Evolutionary conservation across 37 sponge, comb jelly and placozoan species (phyloP), one percentile per base, ranked within the genome.

Genomic region (Hexactinellida sp.): DNA sequence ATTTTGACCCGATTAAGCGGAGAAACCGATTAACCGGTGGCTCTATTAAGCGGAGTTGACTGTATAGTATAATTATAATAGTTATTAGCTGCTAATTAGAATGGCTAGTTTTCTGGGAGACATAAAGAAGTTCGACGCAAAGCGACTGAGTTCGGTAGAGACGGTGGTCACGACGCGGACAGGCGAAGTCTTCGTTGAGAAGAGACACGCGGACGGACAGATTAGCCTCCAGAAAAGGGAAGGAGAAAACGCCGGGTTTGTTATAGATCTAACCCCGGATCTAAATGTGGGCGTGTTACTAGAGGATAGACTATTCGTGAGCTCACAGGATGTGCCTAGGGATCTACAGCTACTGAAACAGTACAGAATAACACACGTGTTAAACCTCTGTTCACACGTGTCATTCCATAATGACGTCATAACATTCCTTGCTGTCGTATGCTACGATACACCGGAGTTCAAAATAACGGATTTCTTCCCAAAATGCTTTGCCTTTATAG

Each of bases 111-210:
- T 63, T n/a, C 30, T 63, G 5, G 34, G 34, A 63, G 76, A 63
- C 13, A 63, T 63, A 3, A 63, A 63, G 5, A 63, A 63, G 5
- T 63, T 63, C 30, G 30, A 63, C 34, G 3, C 76, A 21, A n/a
- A 10, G 30, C 3, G 13, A 63, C 76, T 63, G 76, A 63, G 30
- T 23, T 63, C 76, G 5, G 76, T 63, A 63, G 76, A 63, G 76
- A 63, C 76, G 13, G 76, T 63, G 13, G 76, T 63, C 3, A 63
- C 3, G 76, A 63, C 76, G 1, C 76, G 34, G 34, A 25, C 76
- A 25, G 76, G 76, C 3, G 76, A 63, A 63, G 76, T 63, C 3
- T 63, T 63, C 76, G 76, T 63, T 7, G 76, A 63, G 76, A 63
- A 63, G 76, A 63, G 76, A 63, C 16, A 19, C 9, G 76, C 3